Base-by-base conservation (phyloP, 2,113 vertebrate species). In the Calonectris borealis region DNA sequence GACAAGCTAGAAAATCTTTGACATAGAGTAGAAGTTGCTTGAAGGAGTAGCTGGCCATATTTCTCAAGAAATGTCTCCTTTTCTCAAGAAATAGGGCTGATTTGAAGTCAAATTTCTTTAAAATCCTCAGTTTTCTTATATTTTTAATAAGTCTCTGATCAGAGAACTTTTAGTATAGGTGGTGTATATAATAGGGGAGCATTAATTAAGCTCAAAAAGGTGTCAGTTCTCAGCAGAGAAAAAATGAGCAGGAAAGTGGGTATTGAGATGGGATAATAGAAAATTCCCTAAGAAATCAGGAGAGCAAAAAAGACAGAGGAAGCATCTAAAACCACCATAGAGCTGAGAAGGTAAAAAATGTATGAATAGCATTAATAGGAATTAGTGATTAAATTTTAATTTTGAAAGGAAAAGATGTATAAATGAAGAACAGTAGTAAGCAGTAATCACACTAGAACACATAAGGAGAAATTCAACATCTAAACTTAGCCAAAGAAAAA, bases 331-430 rank as follows among this genome's bases (percentile, higher is more conserved):
- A 38, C 20, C 15, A 58, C 15, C 48, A 22, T 1, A 46, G 44
- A 71, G 16, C 48, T 42, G 62, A 72, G 54, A 86, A 73, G n/a
- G 40, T 94, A 80, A 94, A 91, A 95, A 55, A 61, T 69, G n/a
- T 54, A 55, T 72, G 62, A 83, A 70, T 65, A 77, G 6, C 54
- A 55, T 88, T 90, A 80, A 72, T 66, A 92, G 36, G 51, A 83
- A 70, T 65, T 70, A 52, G 36, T 72, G 66, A 72, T 93, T 90
- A 78, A 44, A 86, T 81, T 88, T 94, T 94, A 71, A 86, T 94
- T 96, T 78, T 84, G 29, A 60, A 51, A 81, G 32, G 48, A 82
- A 84, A 82, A 73, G 3, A 44, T 31, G 10, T 86, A 21, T 57
- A 92, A 88, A 85, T 90, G 51, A 88, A 19, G 1, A 73, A 61